Conservation (phyloP, 2,888 invertebrate species). For the Epinotia brunnichana region DNA sequence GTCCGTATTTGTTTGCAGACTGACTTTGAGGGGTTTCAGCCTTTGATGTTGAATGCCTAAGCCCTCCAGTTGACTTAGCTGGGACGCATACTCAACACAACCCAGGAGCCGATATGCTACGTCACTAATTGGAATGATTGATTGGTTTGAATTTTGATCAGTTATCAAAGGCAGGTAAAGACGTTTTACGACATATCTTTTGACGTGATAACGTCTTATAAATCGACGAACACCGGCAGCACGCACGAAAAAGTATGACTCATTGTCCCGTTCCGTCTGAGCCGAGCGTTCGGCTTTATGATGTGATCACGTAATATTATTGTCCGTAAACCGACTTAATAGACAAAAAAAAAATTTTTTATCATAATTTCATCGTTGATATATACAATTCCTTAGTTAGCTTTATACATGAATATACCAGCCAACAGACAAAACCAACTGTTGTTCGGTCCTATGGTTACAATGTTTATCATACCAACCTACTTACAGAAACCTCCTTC, state of each 20-base stretch:
- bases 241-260: too few relatives aligned
- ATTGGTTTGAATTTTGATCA: conserved; percentile 12
- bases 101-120: conserved; percentile 13
- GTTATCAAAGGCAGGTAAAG: background rate
- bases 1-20: conserved; percentile 48
- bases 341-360: too few relatives aligned
- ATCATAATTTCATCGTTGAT: too few relatives aligned
- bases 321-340: too few relatives aligned
- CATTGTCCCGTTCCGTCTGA: too few relatives aligned
- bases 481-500: background rate
- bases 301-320: too few relatives aligned
- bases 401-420: too few relatives aligned
- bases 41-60: conserved; percentile 52
- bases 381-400: too few relatives aligned
- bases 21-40: conserved; percentile 43
- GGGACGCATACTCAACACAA: conserved; percentile 35
- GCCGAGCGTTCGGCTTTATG: too few relatives aligned
- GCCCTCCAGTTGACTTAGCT: conserved; percentile 47
- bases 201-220: too few relatives aligned
- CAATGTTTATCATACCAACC: background rate
- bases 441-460: background rate
- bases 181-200: too few relatives aligned
- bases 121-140: conserved; percentile 35
- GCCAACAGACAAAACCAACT: background rate
- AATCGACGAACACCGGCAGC: too few relatives aligned